Conservation (phyloP, 2,797 vertebrate species). For the Lophius americanus region DNA sequence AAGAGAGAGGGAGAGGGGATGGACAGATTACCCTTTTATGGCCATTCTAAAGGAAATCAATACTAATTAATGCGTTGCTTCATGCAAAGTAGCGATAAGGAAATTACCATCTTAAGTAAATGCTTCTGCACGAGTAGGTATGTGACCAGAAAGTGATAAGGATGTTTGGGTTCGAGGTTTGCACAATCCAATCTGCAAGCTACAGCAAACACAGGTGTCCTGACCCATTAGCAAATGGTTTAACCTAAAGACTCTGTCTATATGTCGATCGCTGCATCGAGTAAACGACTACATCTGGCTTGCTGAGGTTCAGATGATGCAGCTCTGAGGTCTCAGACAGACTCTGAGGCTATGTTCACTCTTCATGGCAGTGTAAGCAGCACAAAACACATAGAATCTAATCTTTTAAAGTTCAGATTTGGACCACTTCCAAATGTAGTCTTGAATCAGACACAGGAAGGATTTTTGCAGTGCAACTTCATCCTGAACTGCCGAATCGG, state of each 20-base stretch:
- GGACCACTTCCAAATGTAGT: too few species aligned
- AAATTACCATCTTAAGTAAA: constrained; percentile 43
- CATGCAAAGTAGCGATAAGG: constrained; percentile 62
- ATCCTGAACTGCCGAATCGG: too few species aligned
- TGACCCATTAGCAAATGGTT: constrained; percentile 52
- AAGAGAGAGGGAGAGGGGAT: constrained; percentile 20
- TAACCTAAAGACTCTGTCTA: constrained; percentile 60
- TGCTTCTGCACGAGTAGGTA: constrained; percentile 16
- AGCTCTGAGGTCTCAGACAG: constrained; percentile 21
- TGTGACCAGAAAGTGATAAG: constrained; percentile 53
- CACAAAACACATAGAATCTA: too few species aligned
- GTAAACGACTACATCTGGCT: constrained; percentile 32
- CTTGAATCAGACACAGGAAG: too few species aligned
- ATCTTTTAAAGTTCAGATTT: too few species aligned
- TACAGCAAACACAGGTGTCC: constrained; percentile 54
- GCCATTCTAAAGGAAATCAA: constrained; percentile 65
- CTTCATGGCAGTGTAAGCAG: too few species aligned
- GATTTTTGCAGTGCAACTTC: too few species aligned
- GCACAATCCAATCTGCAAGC: constrained; percentile 34
- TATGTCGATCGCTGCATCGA: constrained; percentile 52
- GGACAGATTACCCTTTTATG: constrained; percentile 35
- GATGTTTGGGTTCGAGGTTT: constrained; percentile 43
- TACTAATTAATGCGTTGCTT: constrained; percentile 66
- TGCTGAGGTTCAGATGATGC: constrained; percentile 27
- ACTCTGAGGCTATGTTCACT: not conserved